Base-by-base conservation (phyloP, 2,888 invertebrate species). In the Zaprionus obscuricornis region DNA sequence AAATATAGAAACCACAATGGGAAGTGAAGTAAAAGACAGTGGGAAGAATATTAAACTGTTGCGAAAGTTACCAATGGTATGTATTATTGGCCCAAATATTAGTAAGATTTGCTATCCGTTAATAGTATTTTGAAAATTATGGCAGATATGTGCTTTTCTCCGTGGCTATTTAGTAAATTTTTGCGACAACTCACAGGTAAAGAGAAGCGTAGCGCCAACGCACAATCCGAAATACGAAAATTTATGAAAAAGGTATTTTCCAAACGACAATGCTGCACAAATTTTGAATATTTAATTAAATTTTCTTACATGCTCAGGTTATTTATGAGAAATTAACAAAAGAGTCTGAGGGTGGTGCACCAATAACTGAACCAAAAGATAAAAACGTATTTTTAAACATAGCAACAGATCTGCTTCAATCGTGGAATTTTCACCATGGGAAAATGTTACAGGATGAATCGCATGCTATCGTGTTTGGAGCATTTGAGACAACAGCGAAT, bases 401-500 rank as follows among this genome's bases (percentile, higher is more conserved):
- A 1, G 87, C 85, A 0, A 81, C 85, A 2, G 87, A 88, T 39
- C 57, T 89, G 33, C 37, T 85, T 3, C n/a, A 78, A 57, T 13
- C 78, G 68, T 0, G 85, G 85, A 1, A 47, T 78, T 1, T 89
- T 89, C 22, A 84, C 59, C 3, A n/a, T n/a, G n/a, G n/a, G n/a
- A n/a, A n/a, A n/a, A n/a, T n/a, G n/a, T n/a, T n/a, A n/a, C n/a
- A 86, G 54, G 82, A 86, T 45, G 89, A 89, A 66, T 81, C 88
- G 0, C 88, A 88, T 64, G 76, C 85, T 0, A 85, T 89, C 39
- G 87, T 89, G 0, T 87, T 88, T 58, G 89, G 87, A 5, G 89
- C 89, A 0, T 89, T 89, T 40, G 90, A 90, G 64, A 90, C 90
- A 1, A 87, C 90, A 1, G 84, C 90, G 0, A 88, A 87, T 36